Conservation (phyloP, 2,797 vertebrate species). For the Tinamus major region DNA sequence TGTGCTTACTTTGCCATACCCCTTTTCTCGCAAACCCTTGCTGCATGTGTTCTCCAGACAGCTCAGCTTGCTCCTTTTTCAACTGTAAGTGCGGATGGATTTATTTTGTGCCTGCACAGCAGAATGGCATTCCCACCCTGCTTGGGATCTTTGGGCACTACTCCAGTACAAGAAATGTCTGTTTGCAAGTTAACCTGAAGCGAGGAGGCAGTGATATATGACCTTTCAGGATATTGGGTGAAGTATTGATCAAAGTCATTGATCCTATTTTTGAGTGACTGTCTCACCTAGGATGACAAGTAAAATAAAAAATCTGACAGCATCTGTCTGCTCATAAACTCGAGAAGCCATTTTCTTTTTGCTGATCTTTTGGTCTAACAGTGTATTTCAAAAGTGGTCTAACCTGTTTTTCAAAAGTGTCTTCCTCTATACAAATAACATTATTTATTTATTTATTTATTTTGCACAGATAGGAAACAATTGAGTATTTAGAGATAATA, state of each 20-base stretch:
- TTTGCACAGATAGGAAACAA: background rate
- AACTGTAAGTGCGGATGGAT: background rate
- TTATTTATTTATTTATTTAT: background rate
- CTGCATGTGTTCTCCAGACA: background rate
- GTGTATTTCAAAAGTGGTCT: no score
- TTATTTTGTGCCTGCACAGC: background rate
- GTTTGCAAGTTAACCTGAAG: conserved; percentile 10
- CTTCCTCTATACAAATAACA: background rate
- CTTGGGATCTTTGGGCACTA: background rate
- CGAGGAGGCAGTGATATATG: conserved; percentile 12
- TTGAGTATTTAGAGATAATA: background rate
- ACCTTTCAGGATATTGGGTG: conserved; percentile 25
- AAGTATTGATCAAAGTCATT: conserved; percentile 50
- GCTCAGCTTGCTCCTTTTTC: background rate
- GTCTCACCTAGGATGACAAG: conserved; percentile 24
- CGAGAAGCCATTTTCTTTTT: background rate
- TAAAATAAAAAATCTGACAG: conserved; percentile 27
- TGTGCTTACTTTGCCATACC: background rate
- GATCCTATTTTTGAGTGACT: conserved; percentile 62
- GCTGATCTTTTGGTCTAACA: background rate
- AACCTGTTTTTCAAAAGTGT: background rate
- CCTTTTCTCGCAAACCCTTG: background rate
- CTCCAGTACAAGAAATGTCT: background rate
- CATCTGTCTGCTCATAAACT: background rate
- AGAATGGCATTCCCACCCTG: background rate